Base-by-base conservation (phyloP, 2,797 vertebrate genomes). In the Diplodus puntazzo region DNA sequence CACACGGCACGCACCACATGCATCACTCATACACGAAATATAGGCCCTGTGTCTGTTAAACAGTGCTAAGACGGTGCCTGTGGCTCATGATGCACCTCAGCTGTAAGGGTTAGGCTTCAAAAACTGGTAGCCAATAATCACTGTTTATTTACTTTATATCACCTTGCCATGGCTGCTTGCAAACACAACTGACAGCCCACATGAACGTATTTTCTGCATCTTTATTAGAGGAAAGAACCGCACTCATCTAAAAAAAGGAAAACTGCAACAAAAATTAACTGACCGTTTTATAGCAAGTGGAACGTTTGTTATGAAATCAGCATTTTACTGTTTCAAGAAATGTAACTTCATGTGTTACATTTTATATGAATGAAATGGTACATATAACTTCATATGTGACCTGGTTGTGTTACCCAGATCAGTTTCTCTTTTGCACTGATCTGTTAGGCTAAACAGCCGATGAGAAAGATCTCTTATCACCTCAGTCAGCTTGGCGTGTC, bases 391-490 rank as follows among this genome's bases (percentile, higher is more conserved):
- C 1, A 34, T 34, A 17, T 13, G 6, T 45, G 20, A 45, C 20
- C 3, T 27, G 20, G 20, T 21, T 12, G 14, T 11, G 9, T 52
- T 18, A 11, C 21, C 39, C 20, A 11, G 18, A 71, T 59, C 13
- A 14, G 13, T 50, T 21, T 46, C 2, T 17, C 2, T 25, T 39
- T 21, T 17, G 9, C 39, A 30, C 43, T n/a, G 16, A 74, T 27
- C 53, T 58, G 12, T 45, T 23, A 12, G 46, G 27, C 20, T n/a
- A 0, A 27, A 43, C 20, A 52, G 59, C 52, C 59, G 42, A 25
- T 77, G 42, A 73, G n/a, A 68, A 54, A 52, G 43, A 21, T 21
- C 45, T 50, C 46, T 27, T 52, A 10, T 25, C 50, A 21, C 17
- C 25, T 34, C 43, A 16, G 48, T 66, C 42, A 43, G 17, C 46